Evolutionary conservation across 2,797 vertebrate genomes (phyloP).

Genomic region (Galagoides demidoff): DNA sequence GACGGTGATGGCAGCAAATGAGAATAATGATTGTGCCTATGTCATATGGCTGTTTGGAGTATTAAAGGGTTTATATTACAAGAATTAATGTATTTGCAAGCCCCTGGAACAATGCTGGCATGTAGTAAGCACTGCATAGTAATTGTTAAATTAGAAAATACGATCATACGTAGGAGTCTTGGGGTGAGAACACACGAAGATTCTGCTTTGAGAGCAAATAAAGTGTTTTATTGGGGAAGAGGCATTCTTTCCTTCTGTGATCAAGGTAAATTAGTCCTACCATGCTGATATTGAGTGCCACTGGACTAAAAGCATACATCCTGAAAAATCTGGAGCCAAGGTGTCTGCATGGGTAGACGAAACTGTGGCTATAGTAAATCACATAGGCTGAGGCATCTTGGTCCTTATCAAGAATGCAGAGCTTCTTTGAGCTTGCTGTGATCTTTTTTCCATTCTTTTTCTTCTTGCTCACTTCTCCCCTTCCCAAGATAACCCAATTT

Average conservation of each 20-base stretch:
- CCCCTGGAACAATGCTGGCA: not conserved
- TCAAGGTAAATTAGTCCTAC: not conserved
- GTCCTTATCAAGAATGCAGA: constrained; percentile 58
- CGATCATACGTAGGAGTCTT: not conserved
- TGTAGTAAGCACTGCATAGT: not conserved
- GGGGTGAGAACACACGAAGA: not conserved
- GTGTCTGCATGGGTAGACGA: not conserved
- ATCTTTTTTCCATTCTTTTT: not conserved
- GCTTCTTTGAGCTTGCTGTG: constrained; percentile 32
- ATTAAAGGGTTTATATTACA: not conserved
- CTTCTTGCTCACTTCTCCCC: constrained; percentile 46
- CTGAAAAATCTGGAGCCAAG: constrained; percentile 45
- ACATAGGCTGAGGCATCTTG: not conserved
- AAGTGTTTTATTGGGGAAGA: not conserved
- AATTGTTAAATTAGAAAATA: not conserved
- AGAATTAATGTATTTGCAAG: not conserved
- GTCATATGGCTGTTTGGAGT: not conserved
- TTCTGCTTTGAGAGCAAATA: constrained; percentile 22
- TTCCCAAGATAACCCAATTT: constrained; percentile 67
- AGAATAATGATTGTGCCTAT: not conserved
- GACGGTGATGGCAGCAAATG: not conserved
- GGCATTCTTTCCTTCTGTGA: constrained; percentile 9
- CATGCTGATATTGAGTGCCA: not conserved
- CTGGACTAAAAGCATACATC: not conserved
- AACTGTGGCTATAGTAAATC: constrained; percentile 32